A percentile compares a stretch with the other conserved stretches of the same genome.
These are phyloP conservation scores for Montipora cactus DNA, from an alignment of 64 coral and sea anemone genomes.

Conservation along the genomic window DNA sequence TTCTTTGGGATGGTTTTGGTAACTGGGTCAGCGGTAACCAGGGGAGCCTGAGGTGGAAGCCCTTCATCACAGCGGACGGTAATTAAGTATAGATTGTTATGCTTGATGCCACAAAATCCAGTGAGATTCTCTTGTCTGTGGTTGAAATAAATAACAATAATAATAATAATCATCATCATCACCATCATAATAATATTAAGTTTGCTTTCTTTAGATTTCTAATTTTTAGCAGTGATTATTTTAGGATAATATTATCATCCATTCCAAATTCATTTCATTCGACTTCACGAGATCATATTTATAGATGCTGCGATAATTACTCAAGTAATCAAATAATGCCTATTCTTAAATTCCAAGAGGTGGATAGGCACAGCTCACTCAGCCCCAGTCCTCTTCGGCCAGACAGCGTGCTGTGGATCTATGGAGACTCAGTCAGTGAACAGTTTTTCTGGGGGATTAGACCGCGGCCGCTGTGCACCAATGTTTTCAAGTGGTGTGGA, in stretches of 20 bases:
- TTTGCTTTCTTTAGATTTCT: no score
- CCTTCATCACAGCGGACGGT: slow-evolving; percentile 76
- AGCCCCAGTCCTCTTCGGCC: slow-evolving; percentile 53
- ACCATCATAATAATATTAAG: no score
- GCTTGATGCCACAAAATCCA: no score
- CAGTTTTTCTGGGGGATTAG: slow-evolving; percentile 93
- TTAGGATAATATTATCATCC: no score
- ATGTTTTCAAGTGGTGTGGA: slow-evolving; percentile 88
- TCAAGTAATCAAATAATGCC: background rate
- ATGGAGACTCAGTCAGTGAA: slow-evolving; percentile 86
- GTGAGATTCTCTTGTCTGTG: no score
- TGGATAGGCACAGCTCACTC: slow-evolving; percentile 25
- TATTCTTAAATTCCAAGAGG: background rate
- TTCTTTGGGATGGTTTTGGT: slow-evolving; percentile 86
- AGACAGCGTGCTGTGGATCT: slow-evolving; percentile 87
- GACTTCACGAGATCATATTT: background rate
- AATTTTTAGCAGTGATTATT: no score
- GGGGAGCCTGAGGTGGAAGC: slow-evolving; percentile 54
- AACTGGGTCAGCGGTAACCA: slow-evolving; percentile 67
- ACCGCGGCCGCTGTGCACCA: slow-evolving; percentile 66
- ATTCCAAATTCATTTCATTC: no score
- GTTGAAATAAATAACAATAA: no score
- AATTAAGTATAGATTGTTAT: background rate
- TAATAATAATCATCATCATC: no score
- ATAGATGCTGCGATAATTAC: no score